Evolutionary conservation across 2,797 vertebrate species (phyloP), one percentile per base, ranked within the genome.

Genomic region (Melanotaenia pygmaea): DNA sequence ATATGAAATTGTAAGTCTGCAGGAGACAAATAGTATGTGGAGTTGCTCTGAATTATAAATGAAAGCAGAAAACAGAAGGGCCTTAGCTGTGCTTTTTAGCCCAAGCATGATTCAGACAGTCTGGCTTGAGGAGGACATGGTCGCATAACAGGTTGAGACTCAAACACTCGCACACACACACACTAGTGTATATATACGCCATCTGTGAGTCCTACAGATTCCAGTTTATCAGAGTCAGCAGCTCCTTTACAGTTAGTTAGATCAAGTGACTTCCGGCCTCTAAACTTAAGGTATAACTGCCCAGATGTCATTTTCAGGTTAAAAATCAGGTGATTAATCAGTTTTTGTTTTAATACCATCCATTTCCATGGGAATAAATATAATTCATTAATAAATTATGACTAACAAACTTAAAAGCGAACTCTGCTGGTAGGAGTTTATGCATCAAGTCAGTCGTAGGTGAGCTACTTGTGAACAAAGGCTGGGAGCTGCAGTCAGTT

Each of bases 31-130:
- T 77, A 82, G 78, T 86, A 82, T 82, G 83, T 79, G 81, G 83
- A 13, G 64, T 84, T 83, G 85, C 68, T 88, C 88, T 93, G 91
- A 92, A 92, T 94, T 92, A 89, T 90, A 92, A 87, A 94, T 93
- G 89, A 89, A 84, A 89, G 86, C 91, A 93, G 89, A 89, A 84
- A 89, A 85, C 91, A 93, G 91, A 92, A 81, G 87, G 88, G 83
- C 85, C 64, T 90, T 84, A 84, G 90, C 82, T 91, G 87, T 92
- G 91, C 85, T 82, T 85, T 83, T 78, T 81, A 83, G 77, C 85
- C 79, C 47, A 56, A 86, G 90, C 74, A 66, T 91, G 90, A 92
- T 90, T 92, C 86, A 88, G 78, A 86, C 82, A 88, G 81, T 82
- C 89, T 89, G 91, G 78, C 43, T 34, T 77, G 84, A 89, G 86